Evolutionary conservation across 2,888 invertebrate species (phyloP), one percentile per base, ranked within the genome.

Genomic region (Calameuta pallipes): DNA sequence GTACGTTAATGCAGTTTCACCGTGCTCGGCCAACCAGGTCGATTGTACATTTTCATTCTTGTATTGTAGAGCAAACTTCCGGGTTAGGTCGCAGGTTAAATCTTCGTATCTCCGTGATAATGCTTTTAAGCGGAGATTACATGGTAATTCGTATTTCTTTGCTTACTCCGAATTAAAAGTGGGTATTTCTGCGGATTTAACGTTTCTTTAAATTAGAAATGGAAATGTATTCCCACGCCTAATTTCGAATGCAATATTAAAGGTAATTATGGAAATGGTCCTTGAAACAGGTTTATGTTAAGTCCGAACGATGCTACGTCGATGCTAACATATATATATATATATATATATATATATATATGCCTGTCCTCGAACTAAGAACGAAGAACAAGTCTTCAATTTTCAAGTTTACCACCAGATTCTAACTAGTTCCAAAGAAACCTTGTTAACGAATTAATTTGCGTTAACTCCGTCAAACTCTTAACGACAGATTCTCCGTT

Each of bases 361-460:
- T 68, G 35, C 30, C 41, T 70, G 9, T 23, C 74, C 77, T 80
- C 70, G 76, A 80, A 78, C 41, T 68, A 73, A 82, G 80, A 78
- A 73, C 41, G 76, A 79, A 78, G 80, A 82, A 77, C 82, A 80
- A 81, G 82, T 78, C 78, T 81, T 56, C 34, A 69, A 76, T 73
- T 56, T n/a, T 76, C 77, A 82, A 83, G 80, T 79, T 80, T 75
- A 68, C 68, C 75, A 74, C 73, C 75, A 83, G 79, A 83, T 81
- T 80, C 82, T 76, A 82, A 83, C 83, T 83, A 83, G 83, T 83
- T 83, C 68, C 80, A 78, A 82, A 83, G 83, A 83, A 83, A 83
- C 76, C 83, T 83, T 83, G 82, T 83, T 83, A 83, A 82, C 80
- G 83, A 82, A 83, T 83, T 83, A 83, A 83, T 83, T 83, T 80